Evolutionary conservation across 2,888 invertebrate genomes (phyloP).

Genomic region (Antitype chi): DNA sequence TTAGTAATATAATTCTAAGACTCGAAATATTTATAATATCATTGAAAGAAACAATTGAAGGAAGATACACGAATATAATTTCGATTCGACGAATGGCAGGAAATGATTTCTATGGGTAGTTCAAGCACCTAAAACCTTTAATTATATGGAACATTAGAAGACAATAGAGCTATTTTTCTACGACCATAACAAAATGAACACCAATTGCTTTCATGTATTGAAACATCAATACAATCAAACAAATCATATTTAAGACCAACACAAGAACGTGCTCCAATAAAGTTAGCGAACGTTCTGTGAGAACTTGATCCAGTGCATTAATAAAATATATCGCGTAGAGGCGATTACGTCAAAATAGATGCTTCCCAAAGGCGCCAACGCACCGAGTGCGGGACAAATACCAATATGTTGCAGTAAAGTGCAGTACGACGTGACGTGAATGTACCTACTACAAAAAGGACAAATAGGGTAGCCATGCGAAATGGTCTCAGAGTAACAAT

Average conservation of each 20-base stretch:
- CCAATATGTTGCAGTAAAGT: constrained; percentile 76
- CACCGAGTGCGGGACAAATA: constrained; percentile 80
- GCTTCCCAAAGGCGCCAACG: constrained; percentile 79
- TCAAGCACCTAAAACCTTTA: constrained; percentile 13
- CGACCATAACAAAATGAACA: constrained; percentile 6
- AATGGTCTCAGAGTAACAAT: background rate
- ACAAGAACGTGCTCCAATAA: constrained; percentile 64
- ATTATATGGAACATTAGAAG: constrained; percentile 21
- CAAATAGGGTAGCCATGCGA: constrained; percentile 52
- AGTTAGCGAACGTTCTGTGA: constrained; percentile 67
- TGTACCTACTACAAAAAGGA: constrained; percentile 59
- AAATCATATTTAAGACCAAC: constrained; percentile 63
- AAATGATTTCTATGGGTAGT: constrained; percentile 35
- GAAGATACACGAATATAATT: constrained; percentile 24
- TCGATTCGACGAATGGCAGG: constrained; percentile 29
- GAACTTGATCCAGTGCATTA: constrained; percentile 74
- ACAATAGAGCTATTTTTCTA: constrained; percentile 19
- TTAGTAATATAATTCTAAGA: background rate
- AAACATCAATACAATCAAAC: constrained; percentile 40
- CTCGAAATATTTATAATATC: background rate
- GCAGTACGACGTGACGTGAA: constrained; percentile 68
- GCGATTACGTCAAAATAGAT: constrained; percentile 74
- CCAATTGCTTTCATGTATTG: constrained; percentile 37
- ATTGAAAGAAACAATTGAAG: constrained; percentile 32
- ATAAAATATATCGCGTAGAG: constrained; percentile 80